Evolutionary conservation across 2,797 vertebrate genomes (phyloP).

Genomic region (Manis pentadactyla): DNA sequence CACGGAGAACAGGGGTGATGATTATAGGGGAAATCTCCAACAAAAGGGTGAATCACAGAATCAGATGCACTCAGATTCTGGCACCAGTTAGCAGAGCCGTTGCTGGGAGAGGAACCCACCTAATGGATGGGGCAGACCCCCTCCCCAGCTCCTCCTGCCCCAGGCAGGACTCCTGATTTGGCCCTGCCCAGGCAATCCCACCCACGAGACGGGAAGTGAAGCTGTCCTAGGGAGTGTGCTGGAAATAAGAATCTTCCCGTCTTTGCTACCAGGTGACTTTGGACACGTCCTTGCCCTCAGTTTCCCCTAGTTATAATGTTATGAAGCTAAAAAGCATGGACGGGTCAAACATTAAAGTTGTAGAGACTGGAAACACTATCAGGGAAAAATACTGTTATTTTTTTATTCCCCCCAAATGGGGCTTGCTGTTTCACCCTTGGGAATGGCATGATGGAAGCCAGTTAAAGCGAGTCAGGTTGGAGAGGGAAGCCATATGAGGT

Average conservation of each 20-base stretch:
- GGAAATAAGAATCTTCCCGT: background rate
- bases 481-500: accelerated
- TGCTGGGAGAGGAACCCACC: background rate
- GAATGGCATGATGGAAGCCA: accelerated
- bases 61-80: background rate
- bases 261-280: background rate
- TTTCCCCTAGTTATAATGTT: background rate
- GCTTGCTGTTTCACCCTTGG: background rate
- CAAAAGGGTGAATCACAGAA: background rate
- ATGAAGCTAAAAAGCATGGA: background rate
- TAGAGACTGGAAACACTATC: background rate
- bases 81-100: background rate
- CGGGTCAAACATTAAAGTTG: background rate
- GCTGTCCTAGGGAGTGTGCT: background rate
- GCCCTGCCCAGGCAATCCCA: background rate
- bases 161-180: background rate
- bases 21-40: background rate
- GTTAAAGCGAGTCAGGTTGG: accelerated
- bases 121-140: background rate
- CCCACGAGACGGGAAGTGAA: accelerated
- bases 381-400: background rate
- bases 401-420: background rate
- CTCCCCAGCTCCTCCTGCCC: too few species aligned
- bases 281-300: background rate
- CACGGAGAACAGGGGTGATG: accelerated